A percentile compares a stretch with the other conserved stretches of the same genome.
phyloP scores from a whole-genome alignment of 2,888 invertebrate genomes.

The Erebia aethiops region DNA sequence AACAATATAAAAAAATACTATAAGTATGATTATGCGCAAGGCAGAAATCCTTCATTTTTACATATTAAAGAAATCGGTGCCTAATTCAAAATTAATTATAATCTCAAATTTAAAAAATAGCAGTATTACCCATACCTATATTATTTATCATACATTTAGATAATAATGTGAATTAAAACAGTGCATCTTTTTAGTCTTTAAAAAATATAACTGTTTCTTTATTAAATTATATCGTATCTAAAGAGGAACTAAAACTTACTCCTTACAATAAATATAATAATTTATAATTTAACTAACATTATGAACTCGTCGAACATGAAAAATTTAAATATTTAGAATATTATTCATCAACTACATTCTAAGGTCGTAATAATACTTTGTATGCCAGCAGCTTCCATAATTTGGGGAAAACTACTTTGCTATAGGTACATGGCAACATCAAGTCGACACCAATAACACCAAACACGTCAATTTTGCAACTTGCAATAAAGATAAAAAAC shows the following conservation, averaged over 20 bases:
- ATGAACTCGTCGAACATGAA: neutral
- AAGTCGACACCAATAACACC: neutral
- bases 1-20: neutral
- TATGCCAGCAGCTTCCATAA: conserved; percentile 9
- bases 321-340: conserved; percentile 3
- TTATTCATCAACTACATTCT: neutral
- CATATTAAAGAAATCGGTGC: no score
- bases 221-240: conserved; percentile 2
- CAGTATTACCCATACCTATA: neutral
- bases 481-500: neutral
- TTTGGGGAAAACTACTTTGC: conserved; percentile 8
- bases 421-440: conserved; percentile 22
- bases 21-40: neutral
- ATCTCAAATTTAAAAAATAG: conserved; percentile 1
- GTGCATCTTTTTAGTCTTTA: no score
- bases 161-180: neutral
- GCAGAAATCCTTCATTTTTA: neutral
- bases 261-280: conserved; percentile 12
- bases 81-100: neutral
- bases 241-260: conserved; percentile 6
- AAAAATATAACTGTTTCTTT: neutral
- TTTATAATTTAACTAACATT: conserved; percentile 1
- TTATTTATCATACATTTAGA: neutral
- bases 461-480: neutral
- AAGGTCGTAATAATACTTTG: conserved; percentile 20